A percentile compares a stretch with the other conserved stretches of the same genome.
Conservation (phyloP, 2,888 invertebrate genomes). For the Macropis europaea region DNA sequence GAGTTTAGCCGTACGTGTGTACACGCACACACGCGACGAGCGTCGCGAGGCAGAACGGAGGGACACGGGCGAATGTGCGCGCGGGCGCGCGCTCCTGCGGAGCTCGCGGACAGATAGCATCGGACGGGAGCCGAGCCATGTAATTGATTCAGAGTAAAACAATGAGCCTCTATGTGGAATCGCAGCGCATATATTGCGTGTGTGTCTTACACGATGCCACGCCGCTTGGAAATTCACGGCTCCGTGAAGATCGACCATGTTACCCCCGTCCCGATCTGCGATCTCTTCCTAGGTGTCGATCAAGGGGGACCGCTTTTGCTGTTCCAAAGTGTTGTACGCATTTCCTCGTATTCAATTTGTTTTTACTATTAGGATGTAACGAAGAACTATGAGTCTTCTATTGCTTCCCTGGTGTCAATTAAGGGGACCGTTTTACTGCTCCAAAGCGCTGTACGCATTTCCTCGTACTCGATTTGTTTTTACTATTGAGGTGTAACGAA, state of each 20-base stretch:
- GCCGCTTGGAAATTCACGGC: conserved; percentile 39
- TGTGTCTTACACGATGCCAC: conserved; percentile 35
- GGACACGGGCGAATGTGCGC: conserved; percentile 57
- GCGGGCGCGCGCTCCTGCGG: conserved; percentile 52
- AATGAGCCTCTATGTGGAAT: conserved; percentile 74
- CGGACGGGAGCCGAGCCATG: conserved; percentile 73
- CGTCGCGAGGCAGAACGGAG: conserved; percentile 57
- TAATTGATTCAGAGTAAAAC: conserved; percentile 77
- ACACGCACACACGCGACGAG: conserved; percentile 13
- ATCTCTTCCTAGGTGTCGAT: conserved; percentile 3
- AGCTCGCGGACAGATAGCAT: conserved; percentile 71
- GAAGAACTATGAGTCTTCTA: too few relatives aligned
- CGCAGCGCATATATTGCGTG: conserved; percentile 49
- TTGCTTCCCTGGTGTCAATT: too few relatives aligned
- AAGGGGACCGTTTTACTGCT: too few relatives aligned
- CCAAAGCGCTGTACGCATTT: too few relatives aligned
- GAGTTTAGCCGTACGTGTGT: conserved; percentile 45
- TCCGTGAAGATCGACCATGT: conserved; percentile 18
- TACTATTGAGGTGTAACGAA: too few relatives aligned
- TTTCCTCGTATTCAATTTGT: background rate
- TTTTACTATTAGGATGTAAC: too few relatives aligned
- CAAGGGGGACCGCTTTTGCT: background rate
- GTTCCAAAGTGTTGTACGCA: too few relatives aligned
- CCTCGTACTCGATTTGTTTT: too few relatives aligned
- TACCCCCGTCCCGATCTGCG: background rate